These are phyloP conservation scores for Trypoxylus dichotomus DNA, from an alignment of 1,140 invertebrate species.

Conservation along the genomic window DNA sequence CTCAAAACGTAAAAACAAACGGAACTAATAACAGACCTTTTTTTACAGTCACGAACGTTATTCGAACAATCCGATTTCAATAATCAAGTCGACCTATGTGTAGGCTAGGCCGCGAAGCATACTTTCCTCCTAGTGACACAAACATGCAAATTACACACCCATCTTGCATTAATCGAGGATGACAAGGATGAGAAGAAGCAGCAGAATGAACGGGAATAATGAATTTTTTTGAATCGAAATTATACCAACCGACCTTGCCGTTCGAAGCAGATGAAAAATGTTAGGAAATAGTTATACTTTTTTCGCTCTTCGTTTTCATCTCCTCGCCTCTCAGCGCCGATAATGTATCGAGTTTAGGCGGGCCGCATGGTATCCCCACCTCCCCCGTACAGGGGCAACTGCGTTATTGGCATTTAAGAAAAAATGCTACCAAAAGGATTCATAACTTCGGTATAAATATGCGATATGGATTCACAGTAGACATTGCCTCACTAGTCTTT, in stretches of 20 bases:
- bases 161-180: slow-evolving; percentile 20
- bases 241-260: slow-evolving; percentile 10
- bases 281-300: slow-evolving; percentile 24
- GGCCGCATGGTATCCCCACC: neutral
- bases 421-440: slow-evolving; percentile 22
- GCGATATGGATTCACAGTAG: slow-evolving; percentile 8
- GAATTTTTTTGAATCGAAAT: slow-evolving; percentile 16
- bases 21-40: neutral
- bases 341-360: slow-evolving; percentile 12
- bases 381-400: neutral
- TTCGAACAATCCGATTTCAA: neutral
- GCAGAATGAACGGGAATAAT: slow-evolving; percentile 8
- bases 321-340: neutral
- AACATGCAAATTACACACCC: slow-evolving; percentile 19
- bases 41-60: neutral
- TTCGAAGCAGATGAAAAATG: neutral
- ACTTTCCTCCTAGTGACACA: slow-evolving; percentile 11
- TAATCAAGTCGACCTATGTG: neutral
- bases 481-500: slow-evolving; percentile 23
- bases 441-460: slow-evolving; percentile 26
- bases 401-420: slow-evolving; percentile 15
- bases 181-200: slow-evolving; percentile 14
- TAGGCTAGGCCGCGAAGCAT: neutral
- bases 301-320: neutral
- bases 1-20: neutral